Base-by-base conservation (phyloP, 2,888 invertebrate species). In the Gandaritis pyraliata region DNA sequence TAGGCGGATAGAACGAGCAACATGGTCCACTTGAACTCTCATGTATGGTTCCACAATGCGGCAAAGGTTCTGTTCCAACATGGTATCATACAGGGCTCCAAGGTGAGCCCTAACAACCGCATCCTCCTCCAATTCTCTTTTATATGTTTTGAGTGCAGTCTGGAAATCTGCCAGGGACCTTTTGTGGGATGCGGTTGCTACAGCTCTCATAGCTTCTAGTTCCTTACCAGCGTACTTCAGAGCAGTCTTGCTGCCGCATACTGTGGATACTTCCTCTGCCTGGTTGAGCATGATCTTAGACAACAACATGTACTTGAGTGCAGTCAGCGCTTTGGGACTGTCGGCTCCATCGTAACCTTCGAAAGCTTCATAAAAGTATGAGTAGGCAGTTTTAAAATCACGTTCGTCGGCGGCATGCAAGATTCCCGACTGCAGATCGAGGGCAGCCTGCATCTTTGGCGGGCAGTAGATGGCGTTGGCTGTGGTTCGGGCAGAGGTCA, bases 391-490 rank as follows among this genome's bases (percentile, higher is more conserved):
- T 94, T 99, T 99, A 87, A 99, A 99, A 84, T 99, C 99, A 75
- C 97, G 96, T 87, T 99, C 99, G 84, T 99, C 99, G n/a, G 99
- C 99, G 10, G 99, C 99, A 90, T 99, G 99, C 59, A 99, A 93
- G 72, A 99, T 98, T 74, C 99, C 99, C 5, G 99, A 99, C 84
- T 99, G 99, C 71, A 99, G 93, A 89, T 99, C 99, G 41, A 99
- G 93, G 10, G 98, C 97, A 8, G 99, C 98, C 91, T 99, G 99
- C 94, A 99, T 96, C 92, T 98, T 98, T 0, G 99, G 99, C 66
- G 99, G 98, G 87, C 99, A 99, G 87, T 99, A 99, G 77, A 99
- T 99, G 11, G 99, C 98, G 90, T 99, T 99, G 7, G 99, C 99
- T 50, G 99, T 99, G n/a, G 99, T 99, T 76, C 99, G 94, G 4